A percentile compares a stretch with the other conserved stretches of the same genome.
These are phyloP conservation scores for Hirtodrosophila trivittata DNA, from an alignment of 2,888 invertebrate species.

Conservation along the genomic window DNA sequence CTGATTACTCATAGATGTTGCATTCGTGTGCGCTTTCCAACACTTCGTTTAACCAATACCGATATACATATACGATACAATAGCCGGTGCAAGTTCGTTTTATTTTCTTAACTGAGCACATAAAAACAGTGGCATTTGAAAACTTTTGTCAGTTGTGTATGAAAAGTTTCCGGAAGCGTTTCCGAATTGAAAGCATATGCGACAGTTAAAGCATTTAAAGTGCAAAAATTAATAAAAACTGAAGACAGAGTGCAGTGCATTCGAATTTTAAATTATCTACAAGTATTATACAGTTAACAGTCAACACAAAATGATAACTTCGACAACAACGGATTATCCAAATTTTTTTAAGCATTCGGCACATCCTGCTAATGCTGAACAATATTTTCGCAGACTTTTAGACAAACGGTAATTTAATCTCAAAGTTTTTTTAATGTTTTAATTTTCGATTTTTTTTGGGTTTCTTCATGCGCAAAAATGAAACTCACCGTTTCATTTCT, in stretches of 20 bases:
- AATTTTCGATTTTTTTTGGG: background rate
- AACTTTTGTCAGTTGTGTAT: conserved; percentile 62
- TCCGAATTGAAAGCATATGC: conserved; percentile 2
- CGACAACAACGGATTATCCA: conserved; percentile 69
- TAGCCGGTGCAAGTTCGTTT: conserved; percentile 42
- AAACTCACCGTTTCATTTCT: conserved; percentile 27
- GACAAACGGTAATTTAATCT: conserved; percentile 69
- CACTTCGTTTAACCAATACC: conserved; percentile 16
- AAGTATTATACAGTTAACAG: too few relatives aligned
- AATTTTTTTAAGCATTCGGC: conserved; percentile 77
- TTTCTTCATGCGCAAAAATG: conserved; percentile 3
- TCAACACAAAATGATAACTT: conserved; percentile 73
- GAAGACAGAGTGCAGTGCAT: conserved; percentile 4
- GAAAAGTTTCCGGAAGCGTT: conserved; percentile 36
- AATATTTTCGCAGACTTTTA: conserved; percentile 72
- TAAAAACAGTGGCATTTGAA: conserved; percentile 51
- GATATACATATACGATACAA: conserved; percentile 36
- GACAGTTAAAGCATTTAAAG: background rate
- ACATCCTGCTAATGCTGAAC: conserved; percentile 79
- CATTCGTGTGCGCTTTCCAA: conserved; percentile 18
- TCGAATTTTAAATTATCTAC: too few relatives aligned
- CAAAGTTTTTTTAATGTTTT: background rate
- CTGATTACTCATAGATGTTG: conserved; percentile 20
- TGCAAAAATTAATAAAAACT: background rate
- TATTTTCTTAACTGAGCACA: conserved; percentile 16